These are phyloP conservation scores for Metopolophium dirhodum DNA, from an alignment of 1,140 invertebrate genomes.

Conservation along the genomic window DNA sequence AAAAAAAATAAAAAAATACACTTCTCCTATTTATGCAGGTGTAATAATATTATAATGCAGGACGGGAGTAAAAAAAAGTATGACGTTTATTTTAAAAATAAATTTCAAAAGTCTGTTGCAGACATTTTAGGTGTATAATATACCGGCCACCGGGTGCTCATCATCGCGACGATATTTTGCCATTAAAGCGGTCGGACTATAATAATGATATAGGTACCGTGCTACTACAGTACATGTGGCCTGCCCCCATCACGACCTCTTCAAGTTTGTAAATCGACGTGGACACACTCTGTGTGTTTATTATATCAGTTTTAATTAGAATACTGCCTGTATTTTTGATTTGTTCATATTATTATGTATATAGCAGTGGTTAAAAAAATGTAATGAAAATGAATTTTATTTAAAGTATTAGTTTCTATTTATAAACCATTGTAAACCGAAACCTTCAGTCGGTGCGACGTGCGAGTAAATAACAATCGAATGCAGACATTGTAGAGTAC, in stretches of 20 bases:
- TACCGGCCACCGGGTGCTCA: neutral
- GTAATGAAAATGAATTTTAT: neutral
- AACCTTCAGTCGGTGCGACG: neutral
- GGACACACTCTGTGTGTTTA: neutral
- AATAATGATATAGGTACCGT: neutral
- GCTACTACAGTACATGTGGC: neutral
- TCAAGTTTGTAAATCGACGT: neutral
- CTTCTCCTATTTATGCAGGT: neutral
- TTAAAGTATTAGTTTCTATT: neutral
- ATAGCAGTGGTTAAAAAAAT: neutral
- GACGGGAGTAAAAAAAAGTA: neutral
- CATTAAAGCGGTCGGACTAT: neutral
- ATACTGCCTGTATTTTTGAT: neutral
- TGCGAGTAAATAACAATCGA: neutral
- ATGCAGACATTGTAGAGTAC: neutral
- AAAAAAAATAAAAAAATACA: conserved; percentile 23
- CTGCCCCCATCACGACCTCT: neutral
- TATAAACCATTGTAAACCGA: neutral
- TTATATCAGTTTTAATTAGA: neutral
- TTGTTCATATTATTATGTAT: neutral
- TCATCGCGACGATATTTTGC: neutral
- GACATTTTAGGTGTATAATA: neutral
- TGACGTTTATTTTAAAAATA: conserved; percentile 17
- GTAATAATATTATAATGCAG: neutral
- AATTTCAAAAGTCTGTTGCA: neutral